Conservation (phyloP, 2,888 invertebrate species). For the Kuschelorhynchus macadamiae region DNA sequence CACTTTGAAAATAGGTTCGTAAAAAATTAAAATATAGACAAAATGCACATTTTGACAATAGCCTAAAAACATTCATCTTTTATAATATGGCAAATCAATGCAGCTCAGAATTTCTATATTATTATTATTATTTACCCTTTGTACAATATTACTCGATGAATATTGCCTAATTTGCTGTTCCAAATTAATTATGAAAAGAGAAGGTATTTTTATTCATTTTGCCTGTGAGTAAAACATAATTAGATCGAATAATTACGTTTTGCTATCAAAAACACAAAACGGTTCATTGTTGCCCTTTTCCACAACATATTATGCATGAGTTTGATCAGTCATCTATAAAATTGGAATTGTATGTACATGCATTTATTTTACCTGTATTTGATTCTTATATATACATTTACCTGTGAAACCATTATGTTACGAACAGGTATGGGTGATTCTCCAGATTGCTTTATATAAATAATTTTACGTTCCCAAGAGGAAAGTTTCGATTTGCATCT, state of each 20-base stretch:
- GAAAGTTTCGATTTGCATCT: too few relatives aligned
- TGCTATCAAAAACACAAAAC: conserved; percentile 21
- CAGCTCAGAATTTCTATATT: too few relatives aligned
- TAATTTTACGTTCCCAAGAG: too few relatives aligned
- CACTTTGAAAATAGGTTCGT: too few relatives aligned
- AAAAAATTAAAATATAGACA: too few relatives aligned
- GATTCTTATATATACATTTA: conserved; percentile 5
- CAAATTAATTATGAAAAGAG: neutral
- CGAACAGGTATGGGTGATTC: neutral
- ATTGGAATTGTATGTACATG: conserved; percentile 52
- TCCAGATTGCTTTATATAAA: too few relatives aligned
- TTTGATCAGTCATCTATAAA: conserved; percentile 57
- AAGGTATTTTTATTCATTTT: conserved; percentile 13
- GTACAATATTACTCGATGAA: too few relatives aligned
- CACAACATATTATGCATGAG: conserved; percentile 27
- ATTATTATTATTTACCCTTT: too few relatives aligned
- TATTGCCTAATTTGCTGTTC: too few relatives aligned
- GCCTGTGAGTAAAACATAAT: conserved; percentile 6
- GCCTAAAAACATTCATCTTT: too few relatives aligned
- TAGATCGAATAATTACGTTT: conserved; percentile 14
- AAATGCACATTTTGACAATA: too few relatives aligned
- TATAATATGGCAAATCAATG: too few relatives aligned
- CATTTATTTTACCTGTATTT: conserved; percentile 18
- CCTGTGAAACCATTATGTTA: conserved; percentile 3
- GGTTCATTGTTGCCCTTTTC: conserved; percentile 16